Conservation (phyloP, 2,113 vertebrate species). For the Conger conger region DNA sequence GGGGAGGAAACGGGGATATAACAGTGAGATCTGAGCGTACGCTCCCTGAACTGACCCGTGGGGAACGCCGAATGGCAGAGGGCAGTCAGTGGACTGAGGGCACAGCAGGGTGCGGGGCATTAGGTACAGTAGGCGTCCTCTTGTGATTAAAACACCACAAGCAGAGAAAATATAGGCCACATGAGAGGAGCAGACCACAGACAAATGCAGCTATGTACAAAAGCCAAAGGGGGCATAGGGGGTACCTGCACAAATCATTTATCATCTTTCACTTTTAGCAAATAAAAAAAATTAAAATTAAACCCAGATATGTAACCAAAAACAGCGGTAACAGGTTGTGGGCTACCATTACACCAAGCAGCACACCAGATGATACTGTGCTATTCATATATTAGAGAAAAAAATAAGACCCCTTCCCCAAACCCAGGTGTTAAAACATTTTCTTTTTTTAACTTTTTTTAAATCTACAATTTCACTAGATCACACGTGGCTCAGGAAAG, state of each 20-base stretch:
- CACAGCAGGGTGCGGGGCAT: neutral
- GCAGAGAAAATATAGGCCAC: conserved; percentile 3
- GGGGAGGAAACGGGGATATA: neutral
- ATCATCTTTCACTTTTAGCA: neutral
- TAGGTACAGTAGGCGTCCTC: neutral
- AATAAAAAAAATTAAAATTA: conserved; percentile 37
- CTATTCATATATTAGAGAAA: neutral
- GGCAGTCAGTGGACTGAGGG: neutral
- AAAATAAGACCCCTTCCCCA: neutral
- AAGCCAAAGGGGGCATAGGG: neutral
- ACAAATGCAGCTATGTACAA: conserved; percentile 17
- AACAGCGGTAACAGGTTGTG: conserved; percentile 30
- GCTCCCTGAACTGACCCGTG: neutral
- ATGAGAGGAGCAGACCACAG: conserved; percentile 12
- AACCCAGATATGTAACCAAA: conserved; percentile 45
- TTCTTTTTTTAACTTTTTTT: no score
- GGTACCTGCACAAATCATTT: neutral
- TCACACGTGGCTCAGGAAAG: conserved; percentile 23
- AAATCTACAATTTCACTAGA: conserved; percentile 27
- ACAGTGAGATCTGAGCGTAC: neutral
- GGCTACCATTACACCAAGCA: neutral
- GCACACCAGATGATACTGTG: neutral
- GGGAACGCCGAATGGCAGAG: neutral
- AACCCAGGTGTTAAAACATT: neutral
- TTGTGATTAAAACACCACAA: conserved; percentile 50